Evolutionary conservation across 1,140 invertebrate species (phyloP), one percentile per base, ranked within the genome.

Genomic region (Holotrichia oblita): DNA sequence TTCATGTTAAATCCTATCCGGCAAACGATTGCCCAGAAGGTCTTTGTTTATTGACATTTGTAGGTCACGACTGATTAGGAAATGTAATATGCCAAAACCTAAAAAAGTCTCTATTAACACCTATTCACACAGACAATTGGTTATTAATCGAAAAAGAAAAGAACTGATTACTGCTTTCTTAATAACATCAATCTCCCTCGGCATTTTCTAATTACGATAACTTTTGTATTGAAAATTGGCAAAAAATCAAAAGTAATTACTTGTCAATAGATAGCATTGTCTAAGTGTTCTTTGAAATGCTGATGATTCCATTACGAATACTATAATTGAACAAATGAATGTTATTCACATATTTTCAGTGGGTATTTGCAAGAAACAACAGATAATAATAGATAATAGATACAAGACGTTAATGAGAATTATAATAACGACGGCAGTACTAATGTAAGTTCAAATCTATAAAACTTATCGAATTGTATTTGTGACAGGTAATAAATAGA

Each of bases 81-180:
- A 69, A 69, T 69, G 27, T 34, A 69, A 9, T 34, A 69, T 69
- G 22, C 61, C 61, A 69, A 69, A 69, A 69, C 8, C 22, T 12
- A 69, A 69, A 34, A 69, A 69, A 34, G 61, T 34, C 22, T 69
- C 61, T 69, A 69, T 69, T 69, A 69, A 34, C 61, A 69, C 61
- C 61, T 69, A 69, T 69, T 69, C 61, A 69, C 20, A 34, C 22
- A 17, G 61, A 69, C 61, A 69, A 69, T 69, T 69, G 61, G 17
- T 6, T 69, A 69, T 27, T 69, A 69, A 69, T 69, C 61, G 22
- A 69, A 69, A 69, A 69, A 69, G 61, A 69, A 69, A 69, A 69
- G 61, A 34, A 12, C 22, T 69, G 27, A 27, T 69, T 69, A 69
- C 61, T 20, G 61, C 61, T 69, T 69, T 69, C 61, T 69, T 69